Base-by-base conservation (phyloP, 2,797 vertebrate species). In the Neostethus bicornis region DNA sequence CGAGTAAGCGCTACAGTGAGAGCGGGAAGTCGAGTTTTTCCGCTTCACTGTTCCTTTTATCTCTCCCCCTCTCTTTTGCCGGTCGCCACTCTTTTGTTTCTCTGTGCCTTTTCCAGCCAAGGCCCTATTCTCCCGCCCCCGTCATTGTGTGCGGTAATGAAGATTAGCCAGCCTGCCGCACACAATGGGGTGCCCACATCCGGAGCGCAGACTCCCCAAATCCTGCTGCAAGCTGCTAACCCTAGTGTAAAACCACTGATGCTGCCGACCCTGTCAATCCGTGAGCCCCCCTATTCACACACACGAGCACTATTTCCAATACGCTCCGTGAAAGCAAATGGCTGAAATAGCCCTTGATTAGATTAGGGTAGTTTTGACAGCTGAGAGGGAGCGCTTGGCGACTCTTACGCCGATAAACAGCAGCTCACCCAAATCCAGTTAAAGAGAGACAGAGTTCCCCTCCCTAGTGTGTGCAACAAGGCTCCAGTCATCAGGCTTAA, bases 341-440 rank as follows among this genome's bases (percentile, higher is more conserved):
- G 86, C 79, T 80, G 79, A 77, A 84, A 74, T 62, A 78, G 82
- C 81, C 84, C 71, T 73, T 79, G 89, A 91, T 89, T 87, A 89
- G 90, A 91, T 91, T 88, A 88, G 83, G 71, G 59, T 52, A 83
- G 53, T 80, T 84, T 80, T 88, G 87, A 89, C 89, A 84, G 89
- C 83, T 81, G 77, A 85, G 84, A 73, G 82, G 65, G 53, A 79
- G 68, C 63, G 63, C 84, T 75, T 50, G 79, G 76, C 79, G 71
- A 84, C 78, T 83, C 76, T 61, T 57, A 70, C 37, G 13, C 75
- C 65, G 78, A 86, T 85, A 88, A 87, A 89, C 86, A 87, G 81
- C 81, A 63, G 83, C 83, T 89, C 85, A 83, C 66, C 80, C 78
- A 90, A 90, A 90, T 89, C 88, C 87, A 85, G 83, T 90, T 90